Conservation (phyloP, 2,797 vertebrate species). For the Phrynocephalus guinanensis region DNA sequence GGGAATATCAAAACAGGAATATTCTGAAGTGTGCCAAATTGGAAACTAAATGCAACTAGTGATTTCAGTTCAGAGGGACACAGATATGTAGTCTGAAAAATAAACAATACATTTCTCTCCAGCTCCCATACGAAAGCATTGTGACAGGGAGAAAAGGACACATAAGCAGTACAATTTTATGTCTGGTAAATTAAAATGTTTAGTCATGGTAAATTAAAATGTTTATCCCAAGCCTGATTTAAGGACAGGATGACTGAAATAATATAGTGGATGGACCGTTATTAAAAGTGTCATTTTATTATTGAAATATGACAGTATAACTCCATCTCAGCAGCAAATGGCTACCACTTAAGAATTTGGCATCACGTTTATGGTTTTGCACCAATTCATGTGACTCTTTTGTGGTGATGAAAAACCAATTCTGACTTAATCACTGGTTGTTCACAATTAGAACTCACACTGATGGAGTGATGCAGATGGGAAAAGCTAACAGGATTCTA, state of each 20-base stretch:
- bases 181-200: not conserved
- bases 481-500: too few relatives aligned
- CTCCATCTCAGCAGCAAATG: too few relatives aligned
- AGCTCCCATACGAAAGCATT: not conserved
- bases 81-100: not conserved
- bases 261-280: not conserved
- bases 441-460: too few relatives aligned
- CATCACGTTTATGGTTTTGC: too few relatives aligned
- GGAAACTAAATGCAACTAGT: not conserved
- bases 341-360: too few relatives aligned
- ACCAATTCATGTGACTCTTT: too few relatives aligned
- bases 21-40: not conserved
- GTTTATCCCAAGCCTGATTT: not conserved
- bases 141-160: not conserved
- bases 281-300: too few relatives aligned
- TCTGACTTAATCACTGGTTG: too few relatives aligned
- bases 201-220: not conserved
- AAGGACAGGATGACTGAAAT: not conserved
- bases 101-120: not conserved
- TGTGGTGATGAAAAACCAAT: too few relatives aligned
- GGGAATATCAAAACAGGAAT: not conserved
- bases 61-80: not conserved
- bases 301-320: too few relatives aligned
- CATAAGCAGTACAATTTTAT: not conserved
- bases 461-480: too few relatives aligned